Percentiles rank a stretch among this genome's conserved stretches.
Evolutionary conservation across 2,797 vertebrate genomes (phyloP).

Genomic region (Lepilemur ruficaudatus): DNA sequence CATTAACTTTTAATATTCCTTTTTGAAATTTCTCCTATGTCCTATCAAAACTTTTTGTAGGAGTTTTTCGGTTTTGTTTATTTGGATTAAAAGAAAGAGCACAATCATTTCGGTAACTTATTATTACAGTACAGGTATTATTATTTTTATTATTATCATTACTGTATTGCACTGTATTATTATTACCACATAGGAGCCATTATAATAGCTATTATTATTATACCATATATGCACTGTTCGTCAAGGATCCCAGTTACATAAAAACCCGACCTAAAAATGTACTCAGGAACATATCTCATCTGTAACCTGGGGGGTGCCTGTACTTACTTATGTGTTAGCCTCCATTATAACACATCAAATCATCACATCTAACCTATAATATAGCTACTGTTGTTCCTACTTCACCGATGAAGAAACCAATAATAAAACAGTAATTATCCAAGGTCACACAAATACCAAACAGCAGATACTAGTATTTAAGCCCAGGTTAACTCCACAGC

Average conservation of each 20-base stretch:
- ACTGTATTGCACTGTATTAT: neutral
- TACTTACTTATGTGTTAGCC: neutral
- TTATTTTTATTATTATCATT: neutral
- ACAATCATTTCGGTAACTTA: neutral
- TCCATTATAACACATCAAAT: neutral
- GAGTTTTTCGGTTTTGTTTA: too few relatives aligned
- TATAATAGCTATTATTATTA: neutral
- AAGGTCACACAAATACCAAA: neutral
- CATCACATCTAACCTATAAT: neutral
- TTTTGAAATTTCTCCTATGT: too few relatives aligned
- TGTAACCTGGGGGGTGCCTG: neutral
- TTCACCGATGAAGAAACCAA: neutral
- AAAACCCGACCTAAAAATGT: neutral
- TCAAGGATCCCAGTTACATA: neutral
- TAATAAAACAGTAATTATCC: neutral
- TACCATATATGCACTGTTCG: neutral
- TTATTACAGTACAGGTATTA: neutral
- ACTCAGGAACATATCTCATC: neutral
- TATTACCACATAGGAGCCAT: neutral
- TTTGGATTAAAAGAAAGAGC: neutral
- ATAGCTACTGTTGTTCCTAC: neutral
- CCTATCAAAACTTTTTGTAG: too few relatives aligned
- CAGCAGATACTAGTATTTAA: neutral
- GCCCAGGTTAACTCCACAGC: neutral
- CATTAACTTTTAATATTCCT: too few relatives aligned